These are phyloP conservation scores for Coleophora flavipennella DNA, from an alignment of 2,888 invertebrate genomes.

Conservation along the genomic window DNA sequence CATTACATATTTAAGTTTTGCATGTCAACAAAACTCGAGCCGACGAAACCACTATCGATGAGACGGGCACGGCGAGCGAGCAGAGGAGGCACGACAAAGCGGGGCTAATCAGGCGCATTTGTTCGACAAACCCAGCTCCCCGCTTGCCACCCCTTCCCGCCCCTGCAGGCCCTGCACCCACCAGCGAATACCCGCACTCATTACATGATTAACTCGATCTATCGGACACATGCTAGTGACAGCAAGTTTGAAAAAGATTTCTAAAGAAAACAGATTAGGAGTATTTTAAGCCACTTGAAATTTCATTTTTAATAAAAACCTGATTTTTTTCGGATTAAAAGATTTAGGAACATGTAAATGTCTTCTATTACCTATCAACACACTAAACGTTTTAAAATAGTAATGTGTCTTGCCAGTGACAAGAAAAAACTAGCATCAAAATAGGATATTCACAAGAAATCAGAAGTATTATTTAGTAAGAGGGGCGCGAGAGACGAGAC, in stretches of 20 bases:
- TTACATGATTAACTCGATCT: conserved; percentile 55
- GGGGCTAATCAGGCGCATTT: conserved; percentile 64
- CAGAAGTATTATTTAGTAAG: conserved; percentile 53
- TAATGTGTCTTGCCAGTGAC: no score
- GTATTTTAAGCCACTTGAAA: no score
- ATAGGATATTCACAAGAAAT: conserved; percentile 30
- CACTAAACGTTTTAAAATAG: no score
- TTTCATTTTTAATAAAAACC: no score
- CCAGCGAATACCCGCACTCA: conserved; percentile 22
- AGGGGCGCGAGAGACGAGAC: conserved; percentile 46
- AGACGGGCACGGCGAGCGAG: conserved; percentile 14
- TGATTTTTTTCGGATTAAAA: no score
- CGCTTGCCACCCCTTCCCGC: conserved; percentile 13
- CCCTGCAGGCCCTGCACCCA: conserved; percentile 13
- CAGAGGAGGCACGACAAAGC: conserved; percentile 41
- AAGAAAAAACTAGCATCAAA: conserved; percentile 1
- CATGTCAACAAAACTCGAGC: conserved; percentile 19
- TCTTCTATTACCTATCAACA: no score
- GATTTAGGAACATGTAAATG: no score
- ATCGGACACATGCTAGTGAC: conserved; percentile 22
- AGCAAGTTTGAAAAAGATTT: no score
- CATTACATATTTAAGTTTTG: not conserved
- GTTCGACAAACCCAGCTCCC: conserved; percentile 47
- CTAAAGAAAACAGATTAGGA: no score
- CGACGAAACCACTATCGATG: conserved; percentile 21